Percentiles rank a stretch among this genome's conserved stretches.
These are phyloP conservation scores for Platynereis dumerilii DNA, from an alignment of 2,888 invertebrate species.

Conservation along the genomic window DNA sequence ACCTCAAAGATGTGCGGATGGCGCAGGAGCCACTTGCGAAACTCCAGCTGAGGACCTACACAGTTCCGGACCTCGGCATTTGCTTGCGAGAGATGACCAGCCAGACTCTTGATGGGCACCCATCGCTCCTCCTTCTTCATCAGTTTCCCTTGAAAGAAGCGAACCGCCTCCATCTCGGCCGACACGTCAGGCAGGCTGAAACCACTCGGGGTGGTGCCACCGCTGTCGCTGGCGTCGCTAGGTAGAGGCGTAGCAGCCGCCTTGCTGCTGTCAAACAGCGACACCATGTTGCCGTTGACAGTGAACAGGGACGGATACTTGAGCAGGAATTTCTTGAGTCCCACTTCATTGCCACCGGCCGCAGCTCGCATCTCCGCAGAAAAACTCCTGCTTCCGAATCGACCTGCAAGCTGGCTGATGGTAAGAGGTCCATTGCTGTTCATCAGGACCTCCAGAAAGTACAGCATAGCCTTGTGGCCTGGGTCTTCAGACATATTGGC, in stretches of 20 bases:
- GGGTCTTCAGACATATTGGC: slow-evolving; percentile 60
- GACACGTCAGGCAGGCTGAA: slow-evolving; percentile 54
- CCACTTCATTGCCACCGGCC: slow-evolving; percentile 85
- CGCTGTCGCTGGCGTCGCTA: slow-evolving; percentile 40
- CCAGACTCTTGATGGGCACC: slow-evolving; percentile 93
- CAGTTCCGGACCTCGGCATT: slow-evolving; percentile 64
- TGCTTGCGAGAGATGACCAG: slow-evolving; percentile 95
- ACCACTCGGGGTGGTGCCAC: slow-evolving; percentile 45
- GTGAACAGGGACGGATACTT: slow-evolving; percentile 96
- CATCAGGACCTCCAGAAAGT: slow-evolving; percentile 97
- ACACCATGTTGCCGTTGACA: slow-evolving; percentile 73
- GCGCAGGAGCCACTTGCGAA: slow-evolving; percentile 58
- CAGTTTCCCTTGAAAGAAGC: slow-evolving; percentile 95
- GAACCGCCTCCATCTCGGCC: slow-evolving; percentile 89
- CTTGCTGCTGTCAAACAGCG: slow-evolving; percentile 37
- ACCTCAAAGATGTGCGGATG: slow-evolving; percentile 64
- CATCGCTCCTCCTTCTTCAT: slow-evolving; percentile 93
- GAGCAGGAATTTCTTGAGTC: slow-evolving; percentile 93
- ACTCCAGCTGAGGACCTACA: slow-evolving; percentile 62
- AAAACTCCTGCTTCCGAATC: slow-evolving; percentile 98
- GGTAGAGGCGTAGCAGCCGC: not conserved
- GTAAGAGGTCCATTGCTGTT: slow-evolving; percentile 92
- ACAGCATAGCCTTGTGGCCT: slow-evolving; percentile 73
- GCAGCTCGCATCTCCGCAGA: slow-evolving; percentile 88
- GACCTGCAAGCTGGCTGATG: slow-evolving; percentile 96